These are phyloP conservation scores for Heliconius aoede DNA, from an alignment of 2,888 invertebrate genomes.

Conservation along the genomic window DNA sequence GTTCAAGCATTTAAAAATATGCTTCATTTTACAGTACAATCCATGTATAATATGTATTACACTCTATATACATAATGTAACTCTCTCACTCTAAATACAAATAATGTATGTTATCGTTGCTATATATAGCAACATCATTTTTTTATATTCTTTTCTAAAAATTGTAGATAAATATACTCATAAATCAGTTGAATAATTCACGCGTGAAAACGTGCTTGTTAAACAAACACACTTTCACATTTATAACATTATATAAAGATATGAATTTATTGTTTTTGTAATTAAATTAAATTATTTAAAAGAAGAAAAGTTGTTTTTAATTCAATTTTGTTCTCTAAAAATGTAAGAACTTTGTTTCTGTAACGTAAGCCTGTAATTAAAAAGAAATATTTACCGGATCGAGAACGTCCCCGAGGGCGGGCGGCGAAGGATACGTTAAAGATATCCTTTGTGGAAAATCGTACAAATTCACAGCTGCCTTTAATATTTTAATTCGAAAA, in stretches of 20 bases:
- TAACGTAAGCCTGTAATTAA: slow-evolving; percentile 29
- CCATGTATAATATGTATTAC: no score
- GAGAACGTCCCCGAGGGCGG: slow-evolving; percentile 14
- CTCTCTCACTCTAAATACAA: no score
- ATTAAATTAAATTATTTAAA: background rate
- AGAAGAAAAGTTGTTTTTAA: background rate
- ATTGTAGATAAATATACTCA: no score
- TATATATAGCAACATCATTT: no score
- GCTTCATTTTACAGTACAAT: no score
- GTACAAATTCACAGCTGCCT: slow-evolving; percentile 8
- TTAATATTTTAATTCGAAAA: slow-evolving; percentile 11
- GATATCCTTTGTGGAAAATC: slow-evolving; percentile 23
- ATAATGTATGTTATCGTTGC: no score
- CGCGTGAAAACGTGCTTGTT: background rate
- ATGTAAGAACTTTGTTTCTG: background rate
- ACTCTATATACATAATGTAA: no score
- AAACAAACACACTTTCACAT: background rate
- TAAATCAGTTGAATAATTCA: background rate
- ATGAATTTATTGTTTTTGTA: background rate
- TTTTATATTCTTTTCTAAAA: no score
- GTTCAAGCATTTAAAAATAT: no score
- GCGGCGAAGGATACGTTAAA: slow-evolving; percentile 8
- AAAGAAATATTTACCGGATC: slow-evolving; percentile 28
- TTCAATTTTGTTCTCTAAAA: background rate
- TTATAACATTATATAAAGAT: background rate